Conservation (phyloP, 2,797 vertebrate species). For the Acanthiza pusilla region DNA sequence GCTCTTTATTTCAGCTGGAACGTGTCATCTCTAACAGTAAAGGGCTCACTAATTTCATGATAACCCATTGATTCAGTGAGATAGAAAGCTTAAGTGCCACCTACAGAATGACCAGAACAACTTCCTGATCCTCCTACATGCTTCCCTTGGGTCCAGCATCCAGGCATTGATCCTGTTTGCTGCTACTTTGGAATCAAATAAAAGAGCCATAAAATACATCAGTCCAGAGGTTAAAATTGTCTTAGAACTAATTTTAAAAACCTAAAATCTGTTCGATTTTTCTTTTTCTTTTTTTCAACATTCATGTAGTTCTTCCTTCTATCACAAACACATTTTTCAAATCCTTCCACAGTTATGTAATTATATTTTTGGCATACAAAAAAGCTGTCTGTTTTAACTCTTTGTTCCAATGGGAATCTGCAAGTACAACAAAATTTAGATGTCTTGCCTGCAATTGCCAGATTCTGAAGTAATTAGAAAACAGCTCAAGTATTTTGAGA, state of each 20-base stretch:
- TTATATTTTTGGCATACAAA: slow-evolving; percentile 25
- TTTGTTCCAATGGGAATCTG: not conserved
- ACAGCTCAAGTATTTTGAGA: slow-evolving; percentile 51
- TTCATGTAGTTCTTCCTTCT: slow-evolving; percentile 10
- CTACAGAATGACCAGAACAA: not conserved
- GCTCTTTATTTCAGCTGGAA: not conserved
- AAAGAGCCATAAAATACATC: not conserved
- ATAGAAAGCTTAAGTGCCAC: not conserved
- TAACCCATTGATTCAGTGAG: not conserved
- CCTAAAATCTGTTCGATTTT: not conserved
- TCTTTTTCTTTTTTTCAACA: fast-evolving
- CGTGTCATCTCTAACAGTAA: not conserved
- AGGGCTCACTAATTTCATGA: not conserved
- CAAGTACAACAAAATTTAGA: not conserved
- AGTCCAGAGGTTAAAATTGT: not conserved
- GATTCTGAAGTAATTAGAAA: slow-evolving; percentile 62
- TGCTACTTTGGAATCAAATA: not conserved
- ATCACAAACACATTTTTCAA: not conserved
- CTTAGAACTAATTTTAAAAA: not conserved
- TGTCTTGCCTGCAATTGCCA: slow-evolving; percentile 43
- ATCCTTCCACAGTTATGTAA: slow-evolving; percentile 24
- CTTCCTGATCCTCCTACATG: not conserved
- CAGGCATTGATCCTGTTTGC: not conserved
- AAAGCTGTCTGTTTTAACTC: slow-evolving; percentile 25
- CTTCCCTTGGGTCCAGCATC: not conserved